Percentiles rank a stretch among this genome's conserved stretches.
Conservation (phyloP, 1,140 invertebrate species). For the Andrena cerasifolii region DNA sequence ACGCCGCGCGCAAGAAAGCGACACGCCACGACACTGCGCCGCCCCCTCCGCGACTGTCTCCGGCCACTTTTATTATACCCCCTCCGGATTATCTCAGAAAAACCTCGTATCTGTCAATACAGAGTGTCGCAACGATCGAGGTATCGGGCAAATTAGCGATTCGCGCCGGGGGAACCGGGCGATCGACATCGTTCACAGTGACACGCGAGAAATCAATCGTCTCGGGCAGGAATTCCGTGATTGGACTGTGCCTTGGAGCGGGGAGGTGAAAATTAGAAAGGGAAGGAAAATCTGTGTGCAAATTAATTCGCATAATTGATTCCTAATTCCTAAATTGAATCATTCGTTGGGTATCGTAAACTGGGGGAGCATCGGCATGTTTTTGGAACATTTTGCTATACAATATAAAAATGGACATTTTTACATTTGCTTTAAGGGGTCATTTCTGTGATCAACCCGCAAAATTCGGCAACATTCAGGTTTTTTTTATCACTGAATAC, state of each 20-base stretch:
- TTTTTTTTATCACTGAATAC: too few species aligned
- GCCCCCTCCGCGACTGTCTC: background rate
- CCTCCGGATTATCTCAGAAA: too few species aligned
- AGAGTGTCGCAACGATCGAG: constrained; percentile 32
- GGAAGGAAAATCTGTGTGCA: background rate
- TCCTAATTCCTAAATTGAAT: too few species aligned
- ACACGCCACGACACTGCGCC: too few species aligned
- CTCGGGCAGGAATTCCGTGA: background rate
- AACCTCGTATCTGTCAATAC: constrained; percentile 36
- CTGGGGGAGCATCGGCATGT: too few species aligned
- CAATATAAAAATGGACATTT: too few species aligned
- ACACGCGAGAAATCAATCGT: constrained; percentile 8
- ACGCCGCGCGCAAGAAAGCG: background rate
- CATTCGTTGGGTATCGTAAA: too few species aligned
- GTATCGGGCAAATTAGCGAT: constrained; percentile 25
- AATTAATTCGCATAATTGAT: background rate
- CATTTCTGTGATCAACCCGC: too few species aligned
- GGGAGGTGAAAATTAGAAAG: background rate
- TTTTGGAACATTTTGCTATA: too few species aligned
- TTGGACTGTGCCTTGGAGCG: background rate
- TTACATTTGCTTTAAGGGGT: too few species aligned
- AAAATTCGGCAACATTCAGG: too few species aligned
- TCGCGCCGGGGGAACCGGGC: constrained; percentile 4
- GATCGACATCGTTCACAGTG: constrained; percentile 6
- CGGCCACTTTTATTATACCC: constrained; percentile 30